Evolutionary conservation across 2,797 vertebrate species (phyloP).

Genomic region (Brachyalestes nurse): DNA sequence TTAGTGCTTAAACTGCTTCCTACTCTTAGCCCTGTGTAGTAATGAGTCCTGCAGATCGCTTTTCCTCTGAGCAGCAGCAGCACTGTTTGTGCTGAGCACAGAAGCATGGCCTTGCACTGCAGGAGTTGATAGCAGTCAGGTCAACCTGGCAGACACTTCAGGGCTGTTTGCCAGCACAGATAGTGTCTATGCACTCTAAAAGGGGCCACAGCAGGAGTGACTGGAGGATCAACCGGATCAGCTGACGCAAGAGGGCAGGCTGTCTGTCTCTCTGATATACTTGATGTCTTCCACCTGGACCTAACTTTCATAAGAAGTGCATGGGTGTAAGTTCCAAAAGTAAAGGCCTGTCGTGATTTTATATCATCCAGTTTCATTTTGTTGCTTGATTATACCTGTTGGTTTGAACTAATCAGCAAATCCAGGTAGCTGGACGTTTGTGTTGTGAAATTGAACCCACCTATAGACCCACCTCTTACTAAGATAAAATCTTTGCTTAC

Average conservation of each 20-base stretch:
- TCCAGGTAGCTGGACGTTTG: not conserved
- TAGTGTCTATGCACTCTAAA: slow-evolving; percentile 3
- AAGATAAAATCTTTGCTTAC: not conserved
- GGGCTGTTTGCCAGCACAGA: not conserved
- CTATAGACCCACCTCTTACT: not conserved
- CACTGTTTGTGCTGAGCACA: not conserved
- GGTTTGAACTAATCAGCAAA: not conserved
- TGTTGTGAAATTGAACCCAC: not conserved
- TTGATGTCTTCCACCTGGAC: not conserved
- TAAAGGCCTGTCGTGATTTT: not conserved
- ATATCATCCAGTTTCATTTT: not conserved
- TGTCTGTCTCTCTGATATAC: not conserved
- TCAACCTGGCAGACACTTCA: not conserved
- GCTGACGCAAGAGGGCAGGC: not conserved
- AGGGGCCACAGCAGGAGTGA: not conserved
- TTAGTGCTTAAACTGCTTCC: not conserved
- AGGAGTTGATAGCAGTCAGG: slow-evolving; percentile 24
- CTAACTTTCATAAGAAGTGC: not conserved
- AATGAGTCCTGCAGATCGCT: not conserved
- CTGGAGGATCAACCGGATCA: not conserved
- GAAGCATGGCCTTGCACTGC: slow-evolving; percentile 11
- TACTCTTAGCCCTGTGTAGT: not conserved
- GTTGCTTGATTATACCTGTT: not conserved
- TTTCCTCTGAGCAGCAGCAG: not conserved
- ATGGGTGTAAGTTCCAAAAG: not conserved